These are phyloP conservation scores for Drosophila azteca DNA, from an alignment of 1,140 invertebrate species.

Conservation along the genomic window DNA sequence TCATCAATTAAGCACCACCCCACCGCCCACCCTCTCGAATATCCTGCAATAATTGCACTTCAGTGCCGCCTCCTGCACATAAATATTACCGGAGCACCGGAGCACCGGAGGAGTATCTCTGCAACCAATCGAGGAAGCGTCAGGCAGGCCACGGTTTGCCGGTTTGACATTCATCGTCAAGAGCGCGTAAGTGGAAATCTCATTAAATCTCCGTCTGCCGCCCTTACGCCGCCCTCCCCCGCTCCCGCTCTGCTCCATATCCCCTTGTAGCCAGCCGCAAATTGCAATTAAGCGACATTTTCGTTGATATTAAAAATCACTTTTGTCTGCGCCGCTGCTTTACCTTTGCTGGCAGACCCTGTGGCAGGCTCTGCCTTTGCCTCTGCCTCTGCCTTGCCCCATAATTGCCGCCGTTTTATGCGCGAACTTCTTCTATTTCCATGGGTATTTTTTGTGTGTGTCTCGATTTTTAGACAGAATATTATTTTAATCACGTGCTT, in stretches of 20 bases:
- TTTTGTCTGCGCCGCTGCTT: slow-evolving; percentile 18
- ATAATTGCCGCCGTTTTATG: slow-evolving; percentile 23
- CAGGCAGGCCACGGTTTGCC: slow-evolving; percentile 12
- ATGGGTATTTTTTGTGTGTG: slow-evolving; percentile 1
- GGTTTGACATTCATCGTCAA: slow-evolving; percentile 49
- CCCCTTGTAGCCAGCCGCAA: slow-evolving; percentile 15
- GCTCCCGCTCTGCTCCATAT: slow-evolving; percentile 1
- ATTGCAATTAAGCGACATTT: slow-evolving; percentile 59
- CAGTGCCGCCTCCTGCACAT: slow-evolving; percentile 21
- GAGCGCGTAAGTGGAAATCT: slow-evolving; percentile 44
- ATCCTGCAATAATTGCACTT: slow-evolving; percentile 46
- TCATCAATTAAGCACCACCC: slow-evolving; percentile 45
- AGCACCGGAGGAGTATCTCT: background rate
- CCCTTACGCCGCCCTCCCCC: background rate
- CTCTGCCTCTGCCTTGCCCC: background rate
- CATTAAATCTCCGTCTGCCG: slow-evolving; percentile 32
- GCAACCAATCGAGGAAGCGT: too few species aligned
- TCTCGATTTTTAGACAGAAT: slow-evolving; percentile 32
- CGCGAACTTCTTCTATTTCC: slow-evolving; percentile 11
- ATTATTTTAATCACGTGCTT: slow-evolving; percentile 66
- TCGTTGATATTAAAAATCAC: slow-evolving; percentile 49
- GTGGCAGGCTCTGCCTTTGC: too few species aligned
- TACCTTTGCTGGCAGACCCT: background rate
- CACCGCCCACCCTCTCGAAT: background rate
- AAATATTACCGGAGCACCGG: slow-evolving; percentile 21